Evolutionary conservation across 2,113 vertebrate genomes (phyloP), one percentile per base, ranked within the genome.

Genomic region (Leuciscus idus): DNA sequence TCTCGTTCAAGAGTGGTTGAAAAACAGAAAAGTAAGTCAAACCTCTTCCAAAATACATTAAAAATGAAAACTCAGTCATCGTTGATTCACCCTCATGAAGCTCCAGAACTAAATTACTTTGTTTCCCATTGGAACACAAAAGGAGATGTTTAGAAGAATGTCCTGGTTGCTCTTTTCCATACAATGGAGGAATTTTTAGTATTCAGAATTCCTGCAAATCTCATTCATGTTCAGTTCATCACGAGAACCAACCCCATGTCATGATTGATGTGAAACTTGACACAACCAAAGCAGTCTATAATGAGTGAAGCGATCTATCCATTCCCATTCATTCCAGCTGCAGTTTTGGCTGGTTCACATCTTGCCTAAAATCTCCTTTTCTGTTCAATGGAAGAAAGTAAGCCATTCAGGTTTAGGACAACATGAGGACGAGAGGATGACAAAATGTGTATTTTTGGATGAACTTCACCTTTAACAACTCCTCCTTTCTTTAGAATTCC

Each of bases 1-100:
- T 86, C 94, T 96, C n/a, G 89, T 94, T n/a, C 0, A 26, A 0
- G 90, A 91, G 74, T 96, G 96, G 96, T 5, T 89, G 0, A 91
- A 85, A 4, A 91, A 88, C 52, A 95, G 90, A 94, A 46, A n/a
- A 57, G 95, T 95, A 88, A 90, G 48, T 33, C 43, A 7, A 68
- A 46, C 6, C 3, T 10, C 26, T 39, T 43, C 26, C 10, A 55
- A 23, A 64, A 70, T 50, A 19, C 13, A 46, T 43, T 74, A 12
- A 17, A 48, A 39, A 82, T 66, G 1, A 59, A 10, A 26, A 62
- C 3, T 61, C 2, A 0, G 5, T 7, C 6, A 19, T 19, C 52
- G 6, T 55, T 55, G 2, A 55, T 55, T 55, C 15, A 6, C 17
- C 52, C 52, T 55, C 52, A 55, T 0, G 5, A 55, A 19, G 52